phyloP scores from a whole-genome alignment of 2,113 vertebrate species.

The Salvator merianae region DNA sequence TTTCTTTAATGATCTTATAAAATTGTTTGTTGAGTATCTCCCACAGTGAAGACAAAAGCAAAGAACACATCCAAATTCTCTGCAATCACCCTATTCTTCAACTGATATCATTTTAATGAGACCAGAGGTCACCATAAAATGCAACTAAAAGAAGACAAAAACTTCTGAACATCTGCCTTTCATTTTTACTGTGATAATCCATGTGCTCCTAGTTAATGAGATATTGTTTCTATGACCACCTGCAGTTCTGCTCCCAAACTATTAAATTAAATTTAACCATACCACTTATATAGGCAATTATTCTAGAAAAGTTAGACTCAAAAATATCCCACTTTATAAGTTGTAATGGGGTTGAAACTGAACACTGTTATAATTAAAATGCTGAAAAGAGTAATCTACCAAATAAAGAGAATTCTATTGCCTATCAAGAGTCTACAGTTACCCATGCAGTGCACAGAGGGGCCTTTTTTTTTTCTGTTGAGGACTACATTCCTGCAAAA shows the following conservation, averaged over 20 bases:
- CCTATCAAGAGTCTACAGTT: background rate
- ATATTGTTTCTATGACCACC: conserved; percentile 47
- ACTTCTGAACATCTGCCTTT: conserved; percentile 35
- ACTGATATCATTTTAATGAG: background rate
- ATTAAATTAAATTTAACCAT: conserved; percentile 35
- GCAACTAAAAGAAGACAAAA: conserved; percentile 23
- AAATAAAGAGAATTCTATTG: background rate
- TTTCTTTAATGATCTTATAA: too few species aligned
- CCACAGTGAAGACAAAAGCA: background rate
- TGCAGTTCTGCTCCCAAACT: conserved; percentile 20
- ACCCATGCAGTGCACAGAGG: too few species aligned
- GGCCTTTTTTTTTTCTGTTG: too few species aligned
- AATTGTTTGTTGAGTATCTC: background rate
- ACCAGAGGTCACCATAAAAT: conserved; percentile 31
- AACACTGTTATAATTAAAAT: background rate
- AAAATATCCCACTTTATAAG: conserved; percentile 26
- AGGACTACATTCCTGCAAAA: too few species aligned
- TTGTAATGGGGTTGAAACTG: conserved; percentile 11
- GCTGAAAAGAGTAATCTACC: background rate
- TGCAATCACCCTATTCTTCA: conserved; percentile 7
- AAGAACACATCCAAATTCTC: background rate
- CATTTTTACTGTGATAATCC: conserved; percentile 31
- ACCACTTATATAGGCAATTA: conserved; percentile 46
- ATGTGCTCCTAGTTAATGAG: conserved; percentile 17
- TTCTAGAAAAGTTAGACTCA: conserved; percentile 36